Percentiles rank a stretch among this genome's conserved stretches.
These are phyloP conservation scores for Micronycteris hirsuta DNA, from an alignment of 2,113 vertebrate genomes.

Conservation along the genomic window DNA sequence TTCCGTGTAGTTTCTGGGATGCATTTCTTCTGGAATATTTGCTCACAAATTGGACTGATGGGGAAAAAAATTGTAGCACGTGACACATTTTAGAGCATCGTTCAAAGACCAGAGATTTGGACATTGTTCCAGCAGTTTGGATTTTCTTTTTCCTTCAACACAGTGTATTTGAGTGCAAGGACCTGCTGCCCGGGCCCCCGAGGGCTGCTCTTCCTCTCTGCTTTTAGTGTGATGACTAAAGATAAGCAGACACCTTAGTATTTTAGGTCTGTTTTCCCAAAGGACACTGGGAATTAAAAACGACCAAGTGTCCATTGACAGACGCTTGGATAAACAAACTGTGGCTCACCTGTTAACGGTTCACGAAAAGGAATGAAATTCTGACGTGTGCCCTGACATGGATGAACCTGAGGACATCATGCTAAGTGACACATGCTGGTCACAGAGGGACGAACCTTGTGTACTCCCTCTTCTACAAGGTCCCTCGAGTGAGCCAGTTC, in stretches of 20 bases:
- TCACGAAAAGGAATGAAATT: not conserved
- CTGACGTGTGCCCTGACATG: not conserved
- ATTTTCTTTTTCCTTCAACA: no score
- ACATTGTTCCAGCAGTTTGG: not conserved
- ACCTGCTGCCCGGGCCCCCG: not conserved
- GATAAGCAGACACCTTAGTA: not conserved
- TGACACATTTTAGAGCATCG: not conserved
- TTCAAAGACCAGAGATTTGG: not conserved
- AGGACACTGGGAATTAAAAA: not conserved
- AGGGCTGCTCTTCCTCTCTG: not conserved
- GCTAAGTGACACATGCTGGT: not conserved
- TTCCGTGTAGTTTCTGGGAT: not conserved
- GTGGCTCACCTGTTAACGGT: not conserved
- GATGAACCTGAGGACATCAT: not conserved
- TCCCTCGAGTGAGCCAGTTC: not conserved
- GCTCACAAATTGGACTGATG: not conserved
- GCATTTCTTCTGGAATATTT: not conserved
- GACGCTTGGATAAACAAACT: not conserved
- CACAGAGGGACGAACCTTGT: not conserved
- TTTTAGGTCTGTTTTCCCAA: not conserved
- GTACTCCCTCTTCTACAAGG: not conserved
- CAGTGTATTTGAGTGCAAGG: not conserved
- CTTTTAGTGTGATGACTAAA: slow-evolving; percentile 8
- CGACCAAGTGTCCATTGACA: not conserved
- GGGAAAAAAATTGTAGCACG: not conserved